These are phyloP conservation scores for Pegea sp. DNA, from an alignment of 23 tunicate species.

Conservation along the genomic window DNA sequence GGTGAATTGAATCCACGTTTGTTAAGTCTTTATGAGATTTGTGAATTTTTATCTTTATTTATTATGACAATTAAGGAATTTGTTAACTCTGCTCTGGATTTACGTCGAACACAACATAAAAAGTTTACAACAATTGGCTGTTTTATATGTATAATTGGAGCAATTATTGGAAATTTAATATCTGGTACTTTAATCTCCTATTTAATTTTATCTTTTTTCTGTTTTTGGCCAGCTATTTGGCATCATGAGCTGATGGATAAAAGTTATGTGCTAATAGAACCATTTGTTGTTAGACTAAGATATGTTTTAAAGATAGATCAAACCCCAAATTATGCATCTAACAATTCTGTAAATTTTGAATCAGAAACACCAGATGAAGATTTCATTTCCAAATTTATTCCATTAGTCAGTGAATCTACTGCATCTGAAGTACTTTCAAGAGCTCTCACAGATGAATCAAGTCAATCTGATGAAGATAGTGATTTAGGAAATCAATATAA, in stretches of 20 bases:
- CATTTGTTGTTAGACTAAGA: conserved; percentile 40
- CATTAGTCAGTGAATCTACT: conserved; percentile 30
- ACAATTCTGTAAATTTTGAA: not conserved
- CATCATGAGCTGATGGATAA: conserved; percentile 19
- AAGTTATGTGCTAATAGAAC: conserved; percentile 25
- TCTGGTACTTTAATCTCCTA: conserved; percentile 18
- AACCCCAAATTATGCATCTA: conserved; percentile 2
- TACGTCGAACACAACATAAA: conserved; percentile 20
- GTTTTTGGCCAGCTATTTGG: conserved; percentile 40
- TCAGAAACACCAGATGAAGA: conserved; percentile 6
- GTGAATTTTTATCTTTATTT: conserved; percentile 15
- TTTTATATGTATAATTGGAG: conserved; percentile 5
- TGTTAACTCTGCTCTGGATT: conserved; percentile 2
- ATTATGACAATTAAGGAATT: conserved; percentile 2
- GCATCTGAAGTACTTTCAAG: conserved; percentile 39
- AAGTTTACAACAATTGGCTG: conserved; percentile 16
- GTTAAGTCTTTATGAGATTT: conserved; percentile 43
- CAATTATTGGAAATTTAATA: conserved; percentile 9
- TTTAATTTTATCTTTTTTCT: conserved; percentile 9
- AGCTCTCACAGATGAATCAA: conserved; percentile 33
- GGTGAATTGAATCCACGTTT: conserved; percentile 68
- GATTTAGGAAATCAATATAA: too few relatives aligned
- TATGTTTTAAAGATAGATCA: conserved; percentile 34
- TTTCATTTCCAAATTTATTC: conserved; percentile 50
- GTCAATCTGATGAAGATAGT: conserved; percentile 46